These are phyloP conservation scores for Enteromius anoplus DNA, from an alignment of 2,797 vertebrate genomes.

Conservation along the genomic window DNA sequence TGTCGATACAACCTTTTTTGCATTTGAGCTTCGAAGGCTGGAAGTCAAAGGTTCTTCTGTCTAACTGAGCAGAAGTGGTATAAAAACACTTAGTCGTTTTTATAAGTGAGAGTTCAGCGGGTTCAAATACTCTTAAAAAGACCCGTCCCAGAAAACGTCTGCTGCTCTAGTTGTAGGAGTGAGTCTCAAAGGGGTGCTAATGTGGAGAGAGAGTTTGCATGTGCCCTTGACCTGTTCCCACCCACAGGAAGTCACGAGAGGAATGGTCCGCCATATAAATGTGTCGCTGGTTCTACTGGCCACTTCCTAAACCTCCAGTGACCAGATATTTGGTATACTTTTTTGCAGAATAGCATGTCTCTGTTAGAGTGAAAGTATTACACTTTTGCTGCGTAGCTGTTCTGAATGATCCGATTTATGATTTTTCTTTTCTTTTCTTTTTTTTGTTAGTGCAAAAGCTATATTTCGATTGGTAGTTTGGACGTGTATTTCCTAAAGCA, in stretches of 20 bases:
- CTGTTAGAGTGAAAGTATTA: neutral
- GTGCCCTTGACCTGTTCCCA: slow-evolving; percentile 70
- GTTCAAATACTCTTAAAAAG: slow-evolving; percentile 28
- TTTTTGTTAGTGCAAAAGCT: neutral
- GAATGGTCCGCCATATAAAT: neutral
- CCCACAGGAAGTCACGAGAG: slow-evolving; percentile 29
- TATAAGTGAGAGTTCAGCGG: neutral
- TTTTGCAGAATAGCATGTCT: neutral
- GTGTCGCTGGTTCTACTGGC: neutral
- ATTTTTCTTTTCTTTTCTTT: neutral
- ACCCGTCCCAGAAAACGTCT: slow-evolving; percentile 71
- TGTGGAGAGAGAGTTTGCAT: slow-evolving; percentile 60
- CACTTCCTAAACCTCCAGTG: neutral
- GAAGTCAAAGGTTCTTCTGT: neutral
- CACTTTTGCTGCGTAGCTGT: neutral
- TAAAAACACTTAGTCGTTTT: neutral
- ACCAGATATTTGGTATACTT: neutral
- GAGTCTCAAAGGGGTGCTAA: slow-evolving; percentile 60
- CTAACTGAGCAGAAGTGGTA: neutral
- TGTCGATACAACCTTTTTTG: slow-evolving; percentile 14
- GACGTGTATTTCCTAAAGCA: neutral
- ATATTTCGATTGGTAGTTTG: neutral
- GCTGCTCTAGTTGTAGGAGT: slow-evolving; percentile 69
- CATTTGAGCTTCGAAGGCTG: neutral
- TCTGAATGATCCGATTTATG: neutral